Evolutionary conservation across 1,140 invertebrate species (phyloP).

Genomic region (Ditylenchus dipsaci): DNA sequence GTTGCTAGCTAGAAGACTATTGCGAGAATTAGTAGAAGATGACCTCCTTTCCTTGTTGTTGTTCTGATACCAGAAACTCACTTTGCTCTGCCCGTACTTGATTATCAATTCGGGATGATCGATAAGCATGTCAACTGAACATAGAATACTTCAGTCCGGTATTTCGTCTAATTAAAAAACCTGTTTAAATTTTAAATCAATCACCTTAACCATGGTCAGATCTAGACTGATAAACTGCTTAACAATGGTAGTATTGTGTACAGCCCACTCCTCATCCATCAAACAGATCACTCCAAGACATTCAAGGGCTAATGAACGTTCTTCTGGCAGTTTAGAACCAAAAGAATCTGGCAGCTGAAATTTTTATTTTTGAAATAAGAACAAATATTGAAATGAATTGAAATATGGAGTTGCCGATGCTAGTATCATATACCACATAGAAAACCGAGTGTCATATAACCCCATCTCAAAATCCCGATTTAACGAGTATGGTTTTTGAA

Average conservation of each 20-base stretch:
- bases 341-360: background rate
- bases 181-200: background rate
- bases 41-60: background rate
- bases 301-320: background rate
- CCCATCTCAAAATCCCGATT: no score
- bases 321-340: background rate
- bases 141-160: background rate
- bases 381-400: background rate
- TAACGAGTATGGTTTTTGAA: no score
- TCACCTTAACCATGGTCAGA: no score
- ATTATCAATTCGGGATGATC: background rate
- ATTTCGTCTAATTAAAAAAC: no score
- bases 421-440: no score
- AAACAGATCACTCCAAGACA: background rate
- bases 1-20: background rate
- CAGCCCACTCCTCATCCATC: background rate
- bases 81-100: background rate
- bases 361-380: background rate
- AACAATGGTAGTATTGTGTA: background rate
- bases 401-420: no score
- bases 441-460: no score
- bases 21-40: no score
- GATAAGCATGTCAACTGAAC: conserved; percentile 7
- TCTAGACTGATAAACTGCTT: background rate
- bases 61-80: conserved; percentile 1